Percentiles rank a stretch among this genome's conserved stretches.
phyloP scores from a whole-genome alignment of 1,140 invertebrate species.

The Oryctes rhinoceros region DNA sequence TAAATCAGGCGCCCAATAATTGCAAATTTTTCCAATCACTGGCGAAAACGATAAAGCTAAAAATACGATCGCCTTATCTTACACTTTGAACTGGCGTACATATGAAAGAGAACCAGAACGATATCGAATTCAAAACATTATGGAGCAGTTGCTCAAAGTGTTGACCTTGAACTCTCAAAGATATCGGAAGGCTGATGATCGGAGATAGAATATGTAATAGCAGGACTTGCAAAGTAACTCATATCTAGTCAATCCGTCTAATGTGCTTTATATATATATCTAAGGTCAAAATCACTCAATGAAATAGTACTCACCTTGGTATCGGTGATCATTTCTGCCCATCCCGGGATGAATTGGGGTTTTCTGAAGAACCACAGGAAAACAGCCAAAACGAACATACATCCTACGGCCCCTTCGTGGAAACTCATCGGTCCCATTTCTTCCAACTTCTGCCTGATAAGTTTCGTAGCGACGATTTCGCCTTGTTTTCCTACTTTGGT shows the following conservation, averaged over 20 bases:
- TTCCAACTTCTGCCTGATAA: constrained; percentile 77
- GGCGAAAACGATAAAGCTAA: not conserved
- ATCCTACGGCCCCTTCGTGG: constrained; percentile 80
- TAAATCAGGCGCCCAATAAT: not conserved
- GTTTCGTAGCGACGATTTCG: constrained; percentile 70
- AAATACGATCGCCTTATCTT: not conserved
- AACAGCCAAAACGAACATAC: constrained; percentile 81
- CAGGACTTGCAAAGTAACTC: no score
- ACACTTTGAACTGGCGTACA: not conserved
- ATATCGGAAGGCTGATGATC: not conserved
- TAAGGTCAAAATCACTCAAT: not conserved
- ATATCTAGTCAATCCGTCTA: no score
- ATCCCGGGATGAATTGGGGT: constrained; percentile 84
- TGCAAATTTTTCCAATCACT: not conserved
- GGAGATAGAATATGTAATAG: not conserved
- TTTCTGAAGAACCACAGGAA: constrained; percentile 89
- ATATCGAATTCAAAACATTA: not conserved
- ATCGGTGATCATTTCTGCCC: constrained; percentile 71
- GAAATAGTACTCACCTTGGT: constrained; percentile 50
- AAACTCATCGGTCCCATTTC: constrained; percentile 81
- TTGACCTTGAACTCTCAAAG: not conserved
- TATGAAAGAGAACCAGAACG: not conserved
- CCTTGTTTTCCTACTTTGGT: constrained; percentile 59
- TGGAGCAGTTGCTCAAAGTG: not conserved
- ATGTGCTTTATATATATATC: not conserved